Base-by-base conservation (phyloP, 2,113 vertebrate species). In the Cryptomyrus ogoouensis region DNA sequence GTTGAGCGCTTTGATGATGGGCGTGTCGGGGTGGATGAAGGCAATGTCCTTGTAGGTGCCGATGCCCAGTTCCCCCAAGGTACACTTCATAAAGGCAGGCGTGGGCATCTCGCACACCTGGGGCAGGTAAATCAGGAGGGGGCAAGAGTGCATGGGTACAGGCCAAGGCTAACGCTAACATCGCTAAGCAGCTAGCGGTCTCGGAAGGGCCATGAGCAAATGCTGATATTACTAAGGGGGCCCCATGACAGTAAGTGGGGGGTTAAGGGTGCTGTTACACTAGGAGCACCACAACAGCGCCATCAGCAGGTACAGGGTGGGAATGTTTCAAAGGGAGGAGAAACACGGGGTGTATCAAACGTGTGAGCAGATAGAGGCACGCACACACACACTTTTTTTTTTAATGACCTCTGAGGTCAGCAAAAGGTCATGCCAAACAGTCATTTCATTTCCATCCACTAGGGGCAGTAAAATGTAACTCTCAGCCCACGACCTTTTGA, bases 31-130 rank as follows among this genome's bases (percentile, higher is more conserved):
- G 94, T 97, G 97, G 92, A 99, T 99, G 95, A 98, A 98, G 94
- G 98, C 98, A 90, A 99, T 99, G 93, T 98, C 96, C 91, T 96
- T 95, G 94, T 99, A 99, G 0, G 98, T 98, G 83, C 98, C 98
- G 86, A 99, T 99, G 74, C 98, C 98, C 90, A 99, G 96, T 91
- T 98, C 98, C 42, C 97, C 97, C 91, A 99, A 96, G 91, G 97
- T 98, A 91, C 94, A 95, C 96, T 98, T 98, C 98, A 99, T 98
- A 96, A 99, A 99, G 94, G 97, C 98, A 90, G 98, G 98, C 96
- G 99, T 99, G 94, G 98, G 98, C 97, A 99, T 99, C 93, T 99
- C 98, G 91, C 97, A 97, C 96, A 99, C 97, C 98, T 99, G 94
- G 3, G 88, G 10, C 46, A 9, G 58, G 44, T 12, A 21, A 88